Evolutionary conservation across 2,888 invertebrate genomes (phyloP).

Genomic region (Euphydryas editha): DNA sequence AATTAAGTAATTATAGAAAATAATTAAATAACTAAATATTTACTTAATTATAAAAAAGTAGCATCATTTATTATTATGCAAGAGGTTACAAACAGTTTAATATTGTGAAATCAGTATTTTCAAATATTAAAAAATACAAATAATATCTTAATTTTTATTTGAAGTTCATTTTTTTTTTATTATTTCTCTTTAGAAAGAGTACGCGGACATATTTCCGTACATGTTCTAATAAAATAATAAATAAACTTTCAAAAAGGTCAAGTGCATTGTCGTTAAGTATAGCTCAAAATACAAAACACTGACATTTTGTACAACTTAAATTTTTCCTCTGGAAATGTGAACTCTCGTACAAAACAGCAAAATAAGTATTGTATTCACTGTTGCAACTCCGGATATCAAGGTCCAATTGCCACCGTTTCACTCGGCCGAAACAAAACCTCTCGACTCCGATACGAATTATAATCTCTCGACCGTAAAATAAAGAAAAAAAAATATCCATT

Average conservation of each 20-base stretch:
- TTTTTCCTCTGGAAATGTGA: conserved; percentile 13
- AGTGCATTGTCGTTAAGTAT: not conserved
- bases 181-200: too few relatives aligned
- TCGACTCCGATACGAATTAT: conserved; percentile 44
- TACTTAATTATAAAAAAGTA: not conserved
- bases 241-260: not conserved
- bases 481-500: conserved; percentile 42
- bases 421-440: conserved; percentile 71
- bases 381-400: conserved; percentile 72
- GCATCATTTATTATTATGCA: not conserved
- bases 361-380: conserved; percentile 37
- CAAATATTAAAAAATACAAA: too few relatives aligned
- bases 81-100: not conserved
- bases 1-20: too few relatives aligned
- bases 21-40: not conserved
- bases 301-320: not conserved
- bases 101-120: too few relatives aligned
- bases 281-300: not conserved
- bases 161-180: too few relatives aligned
- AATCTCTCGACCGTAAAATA: conserved; percentile 48
- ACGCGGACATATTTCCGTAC: too few relatives aligned
- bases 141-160: too few relatives aligned
- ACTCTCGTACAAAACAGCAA: conserved; percentile 16
- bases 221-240: not conserved
- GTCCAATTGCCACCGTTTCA: conserved; percentile 79